These are phyloP conservation scores for Pentamera pediparva DNA, from an alignment of 53 echinoderm and acorn worm genomes.

Conservation along the genomic window DNA sequence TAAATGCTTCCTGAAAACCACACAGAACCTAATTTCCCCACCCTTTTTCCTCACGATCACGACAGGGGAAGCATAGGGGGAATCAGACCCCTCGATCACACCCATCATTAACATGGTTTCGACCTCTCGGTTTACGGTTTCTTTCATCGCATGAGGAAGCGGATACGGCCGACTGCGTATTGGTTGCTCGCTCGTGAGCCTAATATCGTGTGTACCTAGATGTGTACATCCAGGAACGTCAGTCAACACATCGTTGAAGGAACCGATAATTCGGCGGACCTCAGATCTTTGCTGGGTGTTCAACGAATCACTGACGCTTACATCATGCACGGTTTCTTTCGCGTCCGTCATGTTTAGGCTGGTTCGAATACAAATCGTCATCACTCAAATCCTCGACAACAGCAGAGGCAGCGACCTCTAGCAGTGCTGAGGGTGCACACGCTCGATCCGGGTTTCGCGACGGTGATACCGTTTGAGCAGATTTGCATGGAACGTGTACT, in stretches of 20 bases:
- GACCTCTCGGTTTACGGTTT: constrained; percentile 19
- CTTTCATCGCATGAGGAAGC: constrained; percentile 17
- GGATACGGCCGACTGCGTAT: constrained; percentile 21
- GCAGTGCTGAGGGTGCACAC: background rate
- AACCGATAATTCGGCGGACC: background rate
- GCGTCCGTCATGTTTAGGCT: background rate
- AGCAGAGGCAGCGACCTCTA: background rate
- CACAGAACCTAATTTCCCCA: constrained; percentile 25
- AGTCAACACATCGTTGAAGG: constrained; percentile 13
- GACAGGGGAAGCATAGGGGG: constrained; percentile 12
- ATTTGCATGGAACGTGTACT: background rate
- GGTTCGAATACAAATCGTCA: background rate
- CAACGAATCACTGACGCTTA: background rate
- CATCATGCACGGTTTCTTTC: background rate
- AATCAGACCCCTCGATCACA: constrained; percentile 11
- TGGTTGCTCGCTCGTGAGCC: no score
- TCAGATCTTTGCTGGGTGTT: background rate
- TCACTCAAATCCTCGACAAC: background rate
- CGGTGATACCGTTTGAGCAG: background rate
- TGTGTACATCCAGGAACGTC: constrained; percentile 7
- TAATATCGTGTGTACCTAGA: constrained; percentile 17
- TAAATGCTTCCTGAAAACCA: constrained; percentile 13
- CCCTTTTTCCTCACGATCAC: constrained; percentile 15
- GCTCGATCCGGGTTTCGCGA: background rate
- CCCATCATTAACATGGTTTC: background rate